Evolutionary conservation across 2,888 invertebrate genomes (phyloP), one percentile per base, ranked within the genome.

Genomic region (Oasisia sp.): DNA sequence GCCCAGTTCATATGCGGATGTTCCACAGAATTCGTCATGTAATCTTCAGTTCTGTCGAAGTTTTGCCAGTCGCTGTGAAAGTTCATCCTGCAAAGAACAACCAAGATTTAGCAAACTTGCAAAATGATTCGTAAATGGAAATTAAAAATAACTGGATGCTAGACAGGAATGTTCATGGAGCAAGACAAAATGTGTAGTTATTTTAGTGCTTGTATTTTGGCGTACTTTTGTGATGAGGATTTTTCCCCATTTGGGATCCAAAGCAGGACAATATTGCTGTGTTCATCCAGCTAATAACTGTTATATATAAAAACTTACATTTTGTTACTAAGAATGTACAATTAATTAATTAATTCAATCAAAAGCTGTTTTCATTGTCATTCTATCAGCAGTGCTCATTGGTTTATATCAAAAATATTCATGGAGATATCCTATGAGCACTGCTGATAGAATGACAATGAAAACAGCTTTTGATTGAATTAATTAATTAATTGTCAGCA

Each of bases 21-120:
- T 74, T 74, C 27, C 7, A 74, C 19, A 74, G 74, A 5, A n/a
- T 27, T 74, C 74, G 27, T 5, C 56, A 56, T 27, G 74, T 74
- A 74, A 74, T 74, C 74, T 74, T 74, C 74, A 74, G 19, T 91
- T 89, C 38, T 97, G 97, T 93, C 97, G 95, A 92, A 97, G 95
- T 92, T 96, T 96, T 14, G 97, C 97, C 92, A 97, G 94, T 93
- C 97, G 95, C 93, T 96, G 96, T 58, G 97, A 96, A 91, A 97
- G 94, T 93, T 97, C 97, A 94, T 97, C 97, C 96, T 96, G 95
- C 91, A 94, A 94, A 89, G 91, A 74, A 44, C 32, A 50, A 91
- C 27, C 74, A 58, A 89, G 91, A 50, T 91, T 1, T n/a, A 14
- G 45, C 14, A 56, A 44, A 91, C 45, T 19, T 7, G 12, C 32